Evolutionary conservation across 2,888 invertebrate genomes (phyloP).

Genomic region (Terebella lapidaria): DNA sequence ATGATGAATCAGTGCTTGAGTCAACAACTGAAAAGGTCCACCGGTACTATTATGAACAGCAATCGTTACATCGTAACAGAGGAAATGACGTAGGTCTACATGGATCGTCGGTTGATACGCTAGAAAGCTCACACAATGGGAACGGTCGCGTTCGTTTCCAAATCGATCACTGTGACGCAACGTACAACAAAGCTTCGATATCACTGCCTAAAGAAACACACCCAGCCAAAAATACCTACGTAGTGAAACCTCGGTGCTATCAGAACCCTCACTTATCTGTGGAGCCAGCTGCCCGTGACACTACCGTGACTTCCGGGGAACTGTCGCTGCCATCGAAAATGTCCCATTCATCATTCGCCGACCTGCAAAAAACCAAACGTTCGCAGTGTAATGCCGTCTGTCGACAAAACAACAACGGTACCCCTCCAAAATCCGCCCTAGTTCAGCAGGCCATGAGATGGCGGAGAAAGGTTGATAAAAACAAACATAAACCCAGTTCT

Average conservation of each 20-base stretch:
- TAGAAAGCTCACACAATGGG: not conserved
- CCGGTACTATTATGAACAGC: constrained; percentile 9
- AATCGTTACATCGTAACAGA: not conserved
- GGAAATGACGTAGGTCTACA: not conserved
- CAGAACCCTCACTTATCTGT: not conserved
- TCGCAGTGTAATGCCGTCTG: not conserved
- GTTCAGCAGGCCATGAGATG: constrained; percentile 20
- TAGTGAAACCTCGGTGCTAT: not conserved
- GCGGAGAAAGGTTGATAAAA: constrained; percentile 39
- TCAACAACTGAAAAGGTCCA: constrained; percentile 44
- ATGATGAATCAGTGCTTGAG: constrained; percentile 46
- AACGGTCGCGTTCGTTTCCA: constrained; percentile 7
- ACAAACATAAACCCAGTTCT: constrained; percentile 15
- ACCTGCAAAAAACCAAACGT: not conserved
- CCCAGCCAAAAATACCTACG: constrained; percentile 5
- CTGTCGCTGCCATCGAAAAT: not conserved
- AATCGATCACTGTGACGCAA: not conserved
- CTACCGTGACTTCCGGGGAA: not conserved
- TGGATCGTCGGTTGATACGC: constrained; percentile 7
- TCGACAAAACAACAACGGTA: not conserved
- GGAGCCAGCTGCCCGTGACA: not conserved
- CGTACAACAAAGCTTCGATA: not conserved
- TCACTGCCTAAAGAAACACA: constrained; percentile 11
- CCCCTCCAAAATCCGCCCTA: constrained; percentile 12
- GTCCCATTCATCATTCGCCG: not conserved